Evolutionary conservation across 2,888 invertebrate species (phyloP).

Genomic region (Euzetes globulus): DNA sequence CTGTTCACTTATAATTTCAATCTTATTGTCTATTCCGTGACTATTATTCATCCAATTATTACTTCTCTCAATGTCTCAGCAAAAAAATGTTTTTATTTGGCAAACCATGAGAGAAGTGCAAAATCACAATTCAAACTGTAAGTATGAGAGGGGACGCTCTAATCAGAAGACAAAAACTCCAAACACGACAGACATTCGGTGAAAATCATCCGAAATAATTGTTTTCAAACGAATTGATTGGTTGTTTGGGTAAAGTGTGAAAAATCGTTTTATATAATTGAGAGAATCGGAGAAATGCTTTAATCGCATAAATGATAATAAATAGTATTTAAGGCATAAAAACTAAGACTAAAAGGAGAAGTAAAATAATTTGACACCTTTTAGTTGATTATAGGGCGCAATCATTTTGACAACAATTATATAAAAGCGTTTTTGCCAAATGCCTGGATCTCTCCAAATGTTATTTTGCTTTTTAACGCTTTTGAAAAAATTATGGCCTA

Average conservation of each 20-base stretch:
- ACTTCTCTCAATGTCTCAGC: background rate
- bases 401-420: slow-evolving; percentile 2
- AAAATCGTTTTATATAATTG: background rate
- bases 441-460: background rate
- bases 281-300: background rate
- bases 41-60: slow-evolving; percentile 20
- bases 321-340: background rate
- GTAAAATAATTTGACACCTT: background rate
- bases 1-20: background rate
- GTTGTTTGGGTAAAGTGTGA: background rate
- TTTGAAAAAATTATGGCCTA: background rate
- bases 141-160: no score
- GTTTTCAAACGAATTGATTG: background rate
- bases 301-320: background rate
- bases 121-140: background rate
- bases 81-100: background rate
- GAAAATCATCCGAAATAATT: background rate
- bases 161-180: no score
- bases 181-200: background rate
- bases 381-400: slow-evolving; percentile 13
- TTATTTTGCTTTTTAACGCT: background rate
- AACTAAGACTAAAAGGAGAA: background rate
- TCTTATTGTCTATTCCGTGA: slow-evolving; percentile 17
- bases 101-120: background rate
- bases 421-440: background rate